phyloP scores from a whole-genome alignment of 2,888 invertebrate species.

The Lypha dubia region DNA sequence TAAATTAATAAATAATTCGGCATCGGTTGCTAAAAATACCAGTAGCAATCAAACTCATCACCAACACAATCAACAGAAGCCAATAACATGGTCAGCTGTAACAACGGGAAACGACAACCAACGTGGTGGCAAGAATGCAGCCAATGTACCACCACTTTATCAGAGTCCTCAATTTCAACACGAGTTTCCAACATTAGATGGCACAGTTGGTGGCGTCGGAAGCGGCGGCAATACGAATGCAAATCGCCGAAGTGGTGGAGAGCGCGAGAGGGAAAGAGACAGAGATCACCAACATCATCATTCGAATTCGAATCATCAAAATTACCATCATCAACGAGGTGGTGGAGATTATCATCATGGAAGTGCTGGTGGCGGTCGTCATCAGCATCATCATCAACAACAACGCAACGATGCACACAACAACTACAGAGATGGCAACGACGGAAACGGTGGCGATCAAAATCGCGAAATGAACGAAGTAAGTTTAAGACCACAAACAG shows the following conservation, averaged over 20 bases:
- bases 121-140: conserved; percentile 75
- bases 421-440: conserved; percentile 83
- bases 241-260: conserved; percentile 61
- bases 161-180: conserved; percentile 96
- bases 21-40: conserved; percentile 65
- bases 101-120: conserved; percentile 84
- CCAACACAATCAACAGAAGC: conserved; percentile 82
- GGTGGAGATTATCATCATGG: conserved; percentile 71
- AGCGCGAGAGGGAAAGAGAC: conserved; percentile 74
- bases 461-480: conserved; percentile 78
- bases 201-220: conserved; percentile 84
- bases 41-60: conserved; percentile 73
- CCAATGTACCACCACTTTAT: conserved; percentile 86
- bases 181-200: conserved; percentile 95
- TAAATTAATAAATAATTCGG: conserved; percentile 76
- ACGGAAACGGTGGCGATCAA: conserved; percentile 76
- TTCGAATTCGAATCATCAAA: conserved; percentile 75
- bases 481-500: conserved; percentile 82
- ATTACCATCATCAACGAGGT: conserved; percentile 71
- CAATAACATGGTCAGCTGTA: conserved; percentile 86
- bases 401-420: conserved; percentile 77
- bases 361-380: conserved; percentile 68
- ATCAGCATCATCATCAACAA: conserved; percentile 67
- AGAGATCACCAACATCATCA: conserved; percentile 79
- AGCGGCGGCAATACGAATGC: conserved; percentile 78